These are phyloP conservation scores for Peromyscus nudipes DNA, from an alignment of 2,797 vertebrate genomes.

Conservation along the genomic window DNA sequence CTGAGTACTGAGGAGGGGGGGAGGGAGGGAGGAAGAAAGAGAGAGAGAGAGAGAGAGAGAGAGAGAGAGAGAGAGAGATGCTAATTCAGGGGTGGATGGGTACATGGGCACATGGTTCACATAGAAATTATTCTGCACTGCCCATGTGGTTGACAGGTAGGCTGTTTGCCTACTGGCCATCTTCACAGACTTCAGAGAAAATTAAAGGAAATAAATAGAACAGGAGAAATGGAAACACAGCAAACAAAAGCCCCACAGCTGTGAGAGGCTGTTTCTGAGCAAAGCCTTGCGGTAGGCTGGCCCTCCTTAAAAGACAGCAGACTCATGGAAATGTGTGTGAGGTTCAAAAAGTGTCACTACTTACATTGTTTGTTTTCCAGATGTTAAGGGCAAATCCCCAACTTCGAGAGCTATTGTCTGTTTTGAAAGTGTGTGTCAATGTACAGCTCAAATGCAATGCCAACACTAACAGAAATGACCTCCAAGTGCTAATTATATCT, in stretches of 20 bases:
- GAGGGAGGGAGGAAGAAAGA: too few relatives aligned
- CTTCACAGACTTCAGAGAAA: conserved; percentile 33
- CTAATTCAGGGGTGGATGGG: not conserved
- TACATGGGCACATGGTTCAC: not conserved
- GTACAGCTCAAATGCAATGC: not conserved
- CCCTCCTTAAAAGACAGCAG: conserved; percentile 33
- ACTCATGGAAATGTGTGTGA: conserved; percentile 44
- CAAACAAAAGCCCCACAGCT: not conserved
- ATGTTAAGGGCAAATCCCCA: conserved; percentile 45
- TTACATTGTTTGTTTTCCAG: conserved; percentile 57
- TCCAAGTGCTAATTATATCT: not conserved
- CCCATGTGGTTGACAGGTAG: not conserved
- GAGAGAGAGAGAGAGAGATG: too few relatives aligned
- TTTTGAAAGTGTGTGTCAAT: not conserved
- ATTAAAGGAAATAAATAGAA: conserved; percentile 44
- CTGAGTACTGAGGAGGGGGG: not conserved
- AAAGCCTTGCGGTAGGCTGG: conserved; percentile 31
- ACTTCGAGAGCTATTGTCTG: not conserved
- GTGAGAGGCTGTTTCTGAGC: conserved; percentile 62
- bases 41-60: too few relatives aligned
- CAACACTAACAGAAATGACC: not conserved
- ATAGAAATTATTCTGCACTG: not conserved
- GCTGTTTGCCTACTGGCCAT: not conserved
- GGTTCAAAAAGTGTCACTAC: not conserved
- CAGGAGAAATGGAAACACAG: not conserved